Conservation (phyloP, 2,797 vertebrate species). For the Enteromius thamalakanensis region DNA sequence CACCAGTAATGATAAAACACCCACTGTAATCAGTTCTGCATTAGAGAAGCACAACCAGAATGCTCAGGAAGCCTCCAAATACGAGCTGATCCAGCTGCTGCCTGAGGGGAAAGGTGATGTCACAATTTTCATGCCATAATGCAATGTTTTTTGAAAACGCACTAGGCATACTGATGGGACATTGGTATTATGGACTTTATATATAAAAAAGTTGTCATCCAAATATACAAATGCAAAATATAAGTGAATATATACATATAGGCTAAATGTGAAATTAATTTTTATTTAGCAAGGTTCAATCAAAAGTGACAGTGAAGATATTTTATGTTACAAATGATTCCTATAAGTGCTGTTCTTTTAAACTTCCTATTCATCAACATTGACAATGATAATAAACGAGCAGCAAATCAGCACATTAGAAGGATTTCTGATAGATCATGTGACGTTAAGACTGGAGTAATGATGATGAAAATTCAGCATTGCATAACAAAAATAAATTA, state of each 20-base stretch:
- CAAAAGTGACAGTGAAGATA: neutral
- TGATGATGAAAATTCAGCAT: neutral
- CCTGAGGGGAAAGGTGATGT: constrained; percentile 86
- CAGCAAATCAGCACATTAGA: neutral
- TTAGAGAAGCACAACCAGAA: constrained; percentile 91
- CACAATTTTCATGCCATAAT: constrained; percentile 7
- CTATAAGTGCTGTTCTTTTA: neutral
- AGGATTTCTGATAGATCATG: neutral
- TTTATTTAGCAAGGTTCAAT: neutral
- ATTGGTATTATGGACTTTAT: neutral
- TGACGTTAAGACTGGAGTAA: neutral
- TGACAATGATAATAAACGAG: neutral
- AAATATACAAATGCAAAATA: neutral
- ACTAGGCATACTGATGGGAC: neutral
- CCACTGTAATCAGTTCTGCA: constrained; percentile 84
- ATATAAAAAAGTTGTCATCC: neutral
- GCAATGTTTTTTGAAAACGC: neutral
- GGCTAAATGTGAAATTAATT: neutral
- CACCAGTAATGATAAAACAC: constrained; percentile 91
- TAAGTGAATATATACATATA: neutral
- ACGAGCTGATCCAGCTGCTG: constrained; percentile 88
- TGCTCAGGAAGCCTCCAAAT: constrained; percentile 75
- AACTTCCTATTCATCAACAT: neutral
- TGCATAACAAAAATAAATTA: neutral
- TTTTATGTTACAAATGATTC: neutral